Evolutionary conservation across 2,113 vertebrate species (phyloP).

Genomic region (Sinocyclocheilus grahami): DNA sequence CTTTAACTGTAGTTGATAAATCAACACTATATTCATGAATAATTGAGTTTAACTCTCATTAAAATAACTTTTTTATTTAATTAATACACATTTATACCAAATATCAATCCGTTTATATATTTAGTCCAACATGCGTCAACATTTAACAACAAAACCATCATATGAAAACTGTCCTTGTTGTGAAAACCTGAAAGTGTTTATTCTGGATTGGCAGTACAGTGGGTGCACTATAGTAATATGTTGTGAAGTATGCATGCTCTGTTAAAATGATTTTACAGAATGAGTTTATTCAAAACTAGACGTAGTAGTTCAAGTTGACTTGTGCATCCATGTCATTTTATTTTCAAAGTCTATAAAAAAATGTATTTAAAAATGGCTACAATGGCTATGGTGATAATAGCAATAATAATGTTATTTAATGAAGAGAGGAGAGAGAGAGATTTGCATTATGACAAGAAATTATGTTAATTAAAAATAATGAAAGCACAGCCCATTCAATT

Average conservation of each 20-base stretch:
- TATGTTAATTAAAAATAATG: background rate
- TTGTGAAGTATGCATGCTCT: background rate
- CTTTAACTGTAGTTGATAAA: background rate
- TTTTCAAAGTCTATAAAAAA: too few species aligned
- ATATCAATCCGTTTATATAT: background rate
- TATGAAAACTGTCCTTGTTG: background rate
- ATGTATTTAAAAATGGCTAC: too few species aligned
- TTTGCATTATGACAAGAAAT: background rate
- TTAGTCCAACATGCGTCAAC: background rate
- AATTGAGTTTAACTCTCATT: background rate
- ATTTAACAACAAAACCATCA: background rate
- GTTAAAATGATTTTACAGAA: background rate
- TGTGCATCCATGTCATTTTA: too few species aligned
- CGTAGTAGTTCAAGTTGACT: too few species aligned
- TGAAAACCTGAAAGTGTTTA: background rate
- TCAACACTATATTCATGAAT: background rate
- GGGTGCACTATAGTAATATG: background rate
- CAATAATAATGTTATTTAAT: too few species aligned
- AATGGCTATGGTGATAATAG: too few species aligned
- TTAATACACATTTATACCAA: background rate
- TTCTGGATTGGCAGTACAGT: background rate
- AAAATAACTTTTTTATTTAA: background rate
- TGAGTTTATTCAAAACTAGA: background rate
- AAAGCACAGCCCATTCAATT: background rate
- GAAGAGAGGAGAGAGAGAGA: too few species aligned